Base-by-base conservation (phyloP, 2,888 invertebrate species). In the Mongoloraphidia duomilia region DNA sequence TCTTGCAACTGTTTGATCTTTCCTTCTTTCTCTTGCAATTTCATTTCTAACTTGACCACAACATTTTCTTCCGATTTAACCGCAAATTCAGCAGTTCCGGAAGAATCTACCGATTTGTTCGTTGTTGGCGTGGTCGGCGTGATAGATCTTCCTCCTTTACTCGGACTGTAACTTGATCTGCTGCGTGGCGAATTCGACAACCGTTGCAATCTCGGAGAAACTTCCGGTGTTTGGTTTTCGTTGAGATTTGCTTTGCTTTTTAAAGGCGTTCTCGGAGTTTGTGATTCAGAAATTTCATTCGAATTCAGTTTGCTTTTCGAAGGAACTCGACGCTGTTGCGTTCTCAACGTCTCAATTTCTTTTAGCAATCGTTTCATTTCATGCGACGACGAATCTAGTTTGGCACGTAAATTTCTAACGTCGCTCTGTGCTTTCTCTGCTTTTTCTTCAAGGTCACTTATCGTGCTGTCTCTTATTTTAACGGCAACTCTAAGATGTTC, bases 371-470 rank as follows among this genome's bases (percentile, higher is more conserved):
- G 61, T 62, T 63, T 63, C 55, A 62, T 60, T 56, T 67, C 66
- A 49, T 56, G 55, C 34, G 58, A 48, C 42, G 63, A 59, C 41
- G 59, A 52, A 48, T 65, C 65, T 45, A 67, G 56, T 53, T 63
- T 63, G 41, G 54, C 50, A 53, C 67, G 65, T 34, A 64, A 56
- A 14, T 64, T 64, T 42, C 56, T 54, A 12, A 63, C 57, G 52
- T 63, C 57, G 52, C 52, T 46, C 48, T 59, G 62, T 37, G 60
- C 57, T 52, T 58, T 60, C 12, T 63, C 63, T 44, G 62, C 59
- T 55, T 69, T 69, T 49, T 64, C 67, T 55, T 71, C 71, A 46
- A 73, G 57, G 51, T 72, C 71, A 11, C 64, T 61, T 14, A 70
- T 63, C 46, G 67, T 67, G 38, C 66, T 65, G 55, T 73, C 71